Evolutionary conservation across 2,113 vertebrate genomes (phyloP).

Genomic region (Neodontobutis hainanensis): DNA sequence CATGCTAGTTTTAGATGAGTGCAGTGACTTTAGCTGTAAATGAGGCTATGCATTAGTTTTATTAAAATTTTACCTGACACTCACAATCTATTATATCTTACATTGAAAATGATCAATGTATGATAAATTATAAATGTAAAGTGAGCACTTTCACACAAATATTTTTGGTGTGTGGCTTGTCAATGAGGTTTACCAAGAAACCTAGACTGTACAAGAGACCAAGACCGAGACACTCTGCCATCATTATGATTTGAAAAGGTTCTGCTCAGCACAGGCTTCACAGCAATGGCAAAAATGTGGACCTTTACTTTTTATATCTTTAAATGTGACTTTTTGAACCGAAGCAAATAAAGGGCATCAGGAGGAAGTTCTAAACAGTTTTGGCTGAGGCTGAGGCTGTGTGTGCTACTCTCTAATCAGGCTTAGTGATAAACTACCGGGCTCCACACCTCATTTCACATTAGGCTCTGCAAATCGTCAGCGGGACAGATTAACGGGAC

Average conservation of each 20-base stretch:
- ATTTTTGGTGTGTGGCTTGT: no score
- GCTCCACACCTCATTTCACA: slow-evolving; percentile 69
- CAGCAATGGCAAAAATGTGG: not conserved
- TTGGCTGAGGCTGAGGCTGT: slow-evolving; percentile 5
- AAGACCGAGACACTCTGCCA: not conserved
- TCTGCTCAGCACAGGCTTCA: not conserved
- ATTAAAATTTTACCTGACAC: no score
- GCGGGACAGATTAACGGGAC: slow-evolving; percentile 56
- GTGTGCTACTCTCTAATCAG: slow-evolving; percentile 37
- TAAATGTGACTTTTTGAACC: slow-evolving; percentile 7
- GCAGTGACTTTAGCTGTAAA: no score
- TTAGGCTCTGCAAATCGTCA: slow-evolving; percentile 60
- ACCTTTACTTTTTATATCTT: not conserved
- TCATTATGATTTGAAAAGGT: slow-evolving; percentile 1
- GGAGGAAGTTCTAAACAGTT: not conserved
- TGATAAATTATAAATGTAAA: no score
- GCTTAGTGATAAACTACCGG: slow-evolving; percentile 42
- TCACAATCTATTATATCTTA: no score
- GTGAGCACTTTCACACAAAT: no score
- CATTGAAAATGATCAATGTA: no score
- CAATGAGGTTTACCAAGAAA: no score
- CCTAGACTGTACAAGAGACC: no score
- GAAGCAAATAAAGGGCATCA: slow-evolving; percentile 3
- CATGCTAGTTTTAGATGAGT: no score
- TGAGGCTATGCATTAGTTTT: no score